Conservation (phyloP, 2,888 invertebrate species). For the Diachrysia chrysitis region DNA sequence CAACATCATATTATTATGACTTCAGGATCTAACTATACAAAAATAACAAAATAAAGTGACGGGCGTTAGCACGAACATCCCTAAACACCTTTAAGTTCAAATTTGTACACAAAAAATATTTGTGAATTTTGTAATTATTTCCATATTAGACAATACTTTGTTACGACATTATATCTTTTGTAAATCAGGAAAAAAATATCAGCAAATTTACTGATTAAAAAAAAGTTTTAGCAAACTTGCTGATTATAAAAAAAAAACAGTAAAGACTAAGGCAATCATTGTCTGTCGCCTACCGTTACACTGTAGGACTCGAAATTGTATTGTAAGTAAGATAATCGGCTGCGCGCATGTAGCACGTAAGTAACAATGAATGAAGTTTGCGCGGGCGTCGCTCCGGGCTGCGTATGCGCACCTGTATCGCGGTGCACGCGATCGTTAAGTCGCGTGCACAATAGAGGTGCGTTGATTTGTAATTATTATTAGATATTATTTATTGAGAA, state of each 20-base stretch:
- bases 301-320: conserved; percentile 47
- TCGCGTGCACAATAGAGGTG: conserved; percentile 39
- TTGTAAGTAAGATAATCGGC: conserved; percentile 53
- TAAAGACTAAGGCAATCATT: conserved; percentile 14
- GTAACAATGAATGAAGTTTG: conserved; percentile 85
- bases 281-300: conserved; percentile 43
- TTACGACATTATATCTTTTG: too few species aligned
- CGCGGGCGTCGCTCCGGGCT: conserved; percentile 82
- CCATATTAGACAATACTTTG: too few species aligned
- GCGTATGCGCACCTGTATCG: conserved; percentile 81
- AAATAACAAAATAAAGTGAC: too few species aligned
- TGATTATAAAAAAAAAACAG: neutral
- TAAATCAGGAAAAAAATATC: too few species aligned
- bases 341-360: conserved; percentile 48
- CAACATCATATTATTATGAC: too few species aligned
- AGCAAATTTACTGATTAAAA: too few species aligned
- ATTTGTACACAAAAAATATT: too few species aligned
- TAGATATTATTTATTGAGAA: neutral
- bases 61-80: too few species aligned
- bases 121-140: too few species aligned
- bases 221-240: neutral
- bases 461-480: conserved; percentile 31
- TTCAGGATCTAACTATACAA: too few species aligned
- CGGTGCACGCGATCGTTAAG: conserved; percentile 82
- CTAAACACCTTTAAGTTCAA: too few species aligned